Evolutionary conservation across 2,888 invertebrate genomes (phyloP), one percentile per base, ranked within the genome.

Genomic region (Melangyna quadrimaculata): DNA sequence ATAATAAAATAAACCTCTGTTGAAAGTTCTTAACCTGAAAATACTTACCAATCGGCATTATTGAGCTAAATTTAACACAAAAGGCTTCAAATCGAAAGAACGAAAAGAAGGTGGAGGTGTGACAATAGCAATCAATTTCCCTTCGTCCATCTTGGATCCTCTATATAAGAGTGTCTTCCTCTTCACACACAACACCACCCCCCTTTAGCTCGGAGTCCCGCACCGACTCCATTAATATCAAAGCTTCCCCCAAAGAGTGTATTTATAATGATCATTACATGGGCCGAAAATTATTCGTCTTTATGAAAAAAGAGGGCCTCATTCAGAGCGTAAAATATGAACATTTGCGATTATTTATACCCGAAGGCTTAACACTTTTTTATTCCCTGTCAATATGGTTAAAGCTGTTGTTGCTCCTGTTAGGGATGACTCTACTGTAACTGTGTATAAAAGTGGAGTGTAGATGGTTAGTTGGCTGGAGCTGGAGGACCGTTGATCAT

Each of bases 121-220:
- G 87, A 88, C 87, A 88, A 87, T 86, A 87, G 84, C 87, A 87
- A 87, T 87, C 84, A 88, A 88, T 88, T 88, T 75, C 53, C 48
- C 57, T 65, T 43, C 63, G 35, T 51, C 27, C 53, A 10, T 32
- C 69, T 19, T 19, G 9, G 6, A n/a, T 37, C 5, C 14, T 14
- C 10, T 45, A 14, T 27, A 27, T 22, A 51, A 51, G 14, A 72
- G 22, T 10, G 19, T 27, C 43, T 29, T n/a, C 29, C 45, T 19
- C 35, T 3, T 22, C 2, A n/a, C 43, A 19, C 27, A 24, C 37
- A 48, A 3, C 63, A 32, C 59, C 10, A 17, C 19, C 57, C 51
- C 24, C 57, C 51, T 14, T 51, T 51, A 22, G 17, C 4, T 4
- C 45, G 3, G 9, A 59, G 17, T 27, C 24, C 24, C 40, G 17